Percentiles rank a stretch among this genome's conserved stretches.
Conservation (phyloP, 1,140 invertebrate genomes). For the Diuraphis noxia region DNA sequence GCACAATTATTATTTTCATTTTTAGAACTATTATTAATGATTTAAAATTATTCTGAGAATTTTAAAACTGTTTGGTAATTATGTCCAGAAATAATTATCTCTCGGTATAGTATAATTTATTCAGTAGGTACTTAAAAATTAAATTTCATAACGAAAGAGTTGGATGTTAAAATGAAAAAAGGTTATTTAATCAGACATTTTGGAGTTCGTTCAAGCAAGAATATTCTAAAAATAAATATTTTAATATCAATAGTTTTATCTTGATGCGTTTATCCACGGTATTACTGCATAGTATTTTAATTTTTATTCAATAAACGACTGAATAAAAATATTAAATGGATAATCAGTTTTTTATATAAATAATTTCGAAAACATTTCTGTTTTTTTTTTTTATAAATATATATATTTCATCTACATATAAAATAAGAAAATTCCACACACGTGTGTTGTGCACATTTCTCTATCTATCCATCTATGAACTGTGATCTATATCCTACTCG, state of each 20-base stretch:
- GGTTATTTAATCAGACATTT: neutral
- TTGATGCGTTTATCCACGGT: neutral
- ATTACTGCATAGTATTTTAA: neutral
- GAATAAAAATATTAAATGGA: neutral
- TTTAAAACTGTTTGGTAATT: neutral
- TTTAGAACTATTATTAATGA: neutral
- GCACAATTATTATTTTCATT: neutral
- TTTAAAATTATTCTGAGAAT: neutral
- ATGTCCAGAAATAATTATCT: neutral
- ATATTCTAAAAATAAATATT: neutral
- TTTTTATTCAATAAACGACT: neutral
- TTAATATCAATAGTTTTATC: neutral
- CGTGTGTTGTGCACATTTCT: constrained; percentile 4
- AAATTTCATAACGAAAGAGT: neutral
- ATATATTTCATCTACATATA: neutral
- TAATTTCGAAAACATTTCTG: neutral
- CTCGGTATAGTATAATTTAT: neutral
- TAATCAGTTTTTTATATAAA: neutral
- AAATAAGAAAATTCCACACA: neutral
- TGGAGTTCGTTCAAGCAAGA: neutral
- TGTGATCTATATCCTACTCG: too few relatives aligned
- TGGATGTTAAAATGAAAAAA: neutral
- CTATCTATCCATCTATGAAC: constrained; percentile 8
- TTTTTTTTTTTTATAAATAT: neutral
- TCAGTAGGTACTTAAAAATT: neutral